Percentiles rank a stretch among this genome's conserved stretches.
Conservation (phyloP, 2,797 vertebrate species). For the Syndactyla subalaris region DNA sequence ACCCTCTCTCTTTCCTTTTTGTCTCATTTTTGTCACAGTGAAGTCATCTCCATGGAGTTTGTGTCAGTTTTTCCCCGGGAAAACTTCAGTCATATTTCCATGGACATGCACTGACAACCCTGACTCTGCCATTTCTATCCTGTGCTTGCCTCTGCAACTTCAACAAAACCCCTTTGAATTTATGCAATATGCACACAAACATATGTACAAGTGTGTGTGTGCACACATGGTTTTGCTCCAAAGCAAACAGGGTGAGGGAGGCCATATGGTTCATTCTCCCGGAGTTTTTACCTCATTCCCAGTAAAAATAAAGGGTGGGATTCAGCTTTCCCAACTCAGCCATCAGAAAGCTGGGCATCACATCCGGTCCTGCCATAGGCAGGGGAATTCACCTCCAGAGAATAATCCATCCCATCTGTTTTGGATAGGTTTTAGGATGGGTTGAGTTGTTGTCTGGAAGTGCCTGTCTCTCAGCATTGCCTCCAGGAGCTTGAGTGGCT, state of each 20-base stretch:
- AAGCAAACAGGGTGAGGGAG: background rate
- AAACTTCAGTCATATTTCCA: background rate
- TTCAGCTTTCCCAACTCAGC: background rate
- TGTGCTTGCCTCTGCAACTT: background rate
- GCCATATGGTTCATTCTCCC: background rate
- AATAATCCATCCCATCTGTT: slow-evolving; percentile 16
- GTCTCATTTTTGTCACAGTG: background rate
- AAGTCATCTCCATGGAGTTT: background rate
- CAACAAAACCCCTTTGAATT: background rate
- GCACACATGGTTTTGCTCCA: background rate
- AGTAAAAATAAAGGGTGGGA: background rate
- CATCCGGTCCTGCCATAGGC: background rate
- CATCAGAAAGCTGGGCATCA: slow-evolving; percentile 5
- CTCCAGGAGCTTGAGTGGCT: background rate
- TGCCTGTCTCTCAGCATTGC: background rate
- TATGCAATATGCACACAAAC: background rate
- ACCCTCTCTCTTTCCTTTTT: background rate
- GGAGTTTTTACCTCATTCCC: background rate
- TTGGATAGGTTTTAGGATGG: background rate
- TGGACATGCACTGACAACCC: background rate
- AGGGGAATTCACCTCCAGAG: background rate
- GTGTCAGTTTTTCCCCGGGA: background rate
- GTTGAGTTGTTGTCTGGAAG: slow-evolving; percentile 22
- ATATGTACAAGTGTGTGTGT: background rate
- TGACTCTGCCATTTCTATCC: background rate